Evolutionary conservation across 2,113 vertebrate genomes (phyloP).

Genomic region (Lanius ludovicianus): DNA sequence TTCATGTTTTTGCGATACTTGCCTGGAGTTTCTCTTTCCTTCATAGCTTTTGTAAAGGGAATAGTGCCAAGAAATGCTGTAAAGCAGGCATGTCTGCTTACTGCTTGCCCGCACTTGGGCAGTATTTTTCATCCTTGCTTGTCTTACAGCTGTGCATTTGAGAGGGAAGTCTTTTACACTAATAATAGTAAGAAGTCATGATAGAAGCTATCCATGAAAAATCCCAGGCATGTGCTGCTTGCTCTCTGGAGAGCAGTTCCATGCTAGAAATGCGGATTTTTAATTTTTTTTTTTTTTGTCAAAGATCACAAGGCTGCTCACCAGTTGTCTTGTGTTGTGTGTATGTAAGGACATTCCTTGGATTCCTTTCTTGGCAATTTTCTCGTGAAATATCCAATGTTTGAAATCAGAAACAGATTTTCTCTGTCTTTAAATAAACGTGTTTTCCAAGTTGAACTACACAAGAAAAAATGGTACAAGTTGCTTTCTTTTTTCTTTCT

Average conservation of each 20-base stretch:
- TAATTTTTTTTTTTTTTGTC: slow-evolving; percentile 16
- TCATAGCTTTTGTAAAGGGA: neutral
- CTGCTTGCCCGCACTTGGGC: neutral
- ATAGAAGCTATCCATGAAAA: slow-evolving; percentile 60
- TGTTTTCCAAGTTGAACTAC: slow-evolving; percentile 50
- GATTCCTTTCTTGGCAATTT: slow-evolving; percentile 76
- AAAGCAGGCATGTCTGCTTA: neutral
- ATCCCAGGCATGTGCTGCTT: slow-evolving; percentile 71
- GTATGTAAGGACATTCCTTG: slow-evolving; percentile 71
- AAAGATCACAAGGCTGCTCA: slow-evolving; percentile 52
- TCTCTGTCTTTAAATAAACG: slow-evolving; percentile 68
- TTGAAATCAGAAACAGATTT: slow-evolving; percentile 80
- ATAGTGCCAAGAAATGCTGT: neutral
- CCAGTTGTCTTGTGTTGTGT: slow-evolving; percentile 77
- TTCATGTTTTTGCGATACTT: neutral
- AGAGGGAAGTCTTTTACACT: slow-evolving; percentile 67
- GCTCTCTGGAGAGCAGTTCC: slow-evolving; percentile 51
- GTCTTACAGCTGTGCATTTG: slow-evolving; percentile 65
- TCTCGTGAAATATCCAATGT: slow-evolving; percentile 68
- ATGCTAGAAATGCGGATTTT: slow-evolving; percentile 30
- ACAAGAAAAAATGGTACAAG: slow-evolving; percentile 25
- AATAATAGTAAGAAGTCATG: slow-evolving; percentile 75
- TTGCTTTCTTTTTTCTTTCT: neutral
- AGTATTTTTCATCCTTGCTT: slow-evolving; percentile 37
- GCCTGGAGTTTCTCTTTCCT: neutral